These are phyloP conservation scores for Tachypleus tridentatus DNA, from an alignment of 1,140 invertebrate genomes.

Conservation along the genomic window DNA sequence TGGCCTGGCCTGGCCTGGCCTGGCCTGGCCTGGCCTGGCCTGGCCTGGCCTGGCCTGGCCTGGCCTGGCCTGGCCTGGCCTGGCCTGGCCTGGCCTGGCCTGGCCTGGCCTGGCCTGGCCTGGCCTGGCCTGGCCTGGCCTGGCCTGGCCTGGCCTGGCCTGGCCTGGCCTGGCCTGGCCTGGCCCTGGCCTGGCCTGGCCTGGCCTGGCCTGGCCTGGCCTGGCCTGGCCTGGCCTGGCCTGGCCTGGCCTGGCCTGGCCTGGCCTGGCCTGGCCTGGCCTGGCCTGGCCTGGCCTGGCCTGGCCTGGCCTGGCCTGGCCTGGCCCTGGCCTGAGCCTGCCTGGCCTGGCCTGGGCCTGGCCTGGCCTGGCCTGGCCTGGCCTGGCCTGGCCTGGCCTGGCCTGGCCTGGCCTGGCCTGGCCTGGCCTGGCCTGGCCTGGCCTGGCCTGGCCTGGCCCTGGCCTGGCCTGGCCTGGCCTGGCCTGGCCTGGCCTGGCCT, in stretches of 20 bases:
- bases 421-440: constrained; percentile 20
- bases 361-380: constrained; percentile 22
- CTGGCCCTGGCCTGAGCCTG: too few relatives aligned
- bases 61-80: constrained; percentile 18
- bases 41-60: constrained; percentile 21
- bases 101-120: constrained; percentile 23
- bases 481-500: constrained; percentile 24
- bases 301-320: constrained; percentile 25
- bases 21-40: constrained; percentile 21
- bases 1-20: constrained; percentile 25
- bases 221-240: constrained; percentile 23
- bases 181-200: too few relatives aligned
- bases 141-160: constrained; percentile 26
- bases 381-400: constrained; percentile 25
- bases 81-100: constrained; percentile 24
- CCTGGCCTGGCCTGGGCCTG: too few relatives aligned
- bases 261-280: constrained; percentile 26
- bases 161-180: constrained; percentile 21
- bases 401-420: constrained; percentile 18
- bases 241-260: constrained; percentile 23
- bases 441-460: too few relatives aligned
- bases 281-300: constrained; percentile 24
- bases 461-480: constrained; percentile 20
- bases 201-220: constrained; percentile 24
- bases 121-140: constrained; percentile 22